These are phyloP conservation scores for Anguilla megastoma DNA, from an alignment of 2,797 vertebrate genomes.

Conservation along the genomic window DNA sequence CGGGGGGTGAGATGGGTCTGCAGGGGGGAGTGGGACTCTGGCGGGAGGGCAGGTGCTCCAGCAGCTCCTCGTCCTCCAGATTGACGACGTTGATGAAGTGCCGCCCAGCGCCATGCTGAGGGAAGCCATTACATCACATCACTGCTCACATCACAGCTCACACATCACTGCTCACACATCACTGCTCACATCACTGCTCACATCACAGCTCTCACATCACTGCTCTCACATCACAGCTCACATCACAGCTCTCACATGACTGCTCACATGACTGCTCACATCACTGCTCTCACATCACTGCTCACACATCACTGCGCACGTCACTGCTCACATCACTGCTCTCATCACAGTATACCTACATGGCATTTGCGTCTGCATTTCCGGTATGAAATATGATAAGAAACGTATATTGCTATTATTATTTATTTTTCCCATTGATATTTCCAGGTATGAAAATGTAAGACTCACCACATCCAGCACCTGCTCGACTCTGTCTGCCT, in stretches of 20 bases:
- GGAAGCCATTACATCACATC: conserved; percentile 14
- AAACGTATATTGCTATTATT: background rate
- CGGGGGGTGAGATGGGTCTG: conserved; percentile 52
- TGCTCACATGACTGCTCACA: no score
- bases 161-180: background rate
- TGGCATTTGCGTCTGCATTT: no score
- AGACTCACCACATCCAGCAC: conserved; percentile 50
- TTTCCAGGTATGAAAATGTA: background rate
- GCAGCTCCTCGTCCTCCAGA: conserved; percentile 69
- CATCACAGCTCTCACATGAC: no score
- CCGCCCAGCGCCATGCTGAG: conserved; percentile 56
- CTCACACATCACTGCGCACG: background rate
- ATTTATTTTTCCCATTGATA: background rate
- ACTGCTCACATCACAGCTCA: background rate
- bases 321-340: no score
- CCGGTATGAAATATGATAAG: background rate
- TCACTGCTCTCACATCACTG: no score
- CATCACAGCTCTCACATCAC: no score
- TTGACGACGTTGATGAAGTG: conserved; percentile 79
- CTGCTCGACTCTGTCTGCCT: conserved; percentile 36
- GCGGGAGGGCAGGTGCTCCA: conserved; percentile 58
- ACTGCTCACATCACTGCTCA: no score
- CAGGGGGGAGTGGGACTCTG: conserved; percentile 41
- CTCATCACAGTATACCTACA: no score
- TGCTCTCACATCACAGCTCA: no score